A percentile compares a stretch with the other conserved stretches of the same genome.
Conservation (phyloP, 2,113 vertebrate genomes). For the Rhynchomys soricoides region DNA sequence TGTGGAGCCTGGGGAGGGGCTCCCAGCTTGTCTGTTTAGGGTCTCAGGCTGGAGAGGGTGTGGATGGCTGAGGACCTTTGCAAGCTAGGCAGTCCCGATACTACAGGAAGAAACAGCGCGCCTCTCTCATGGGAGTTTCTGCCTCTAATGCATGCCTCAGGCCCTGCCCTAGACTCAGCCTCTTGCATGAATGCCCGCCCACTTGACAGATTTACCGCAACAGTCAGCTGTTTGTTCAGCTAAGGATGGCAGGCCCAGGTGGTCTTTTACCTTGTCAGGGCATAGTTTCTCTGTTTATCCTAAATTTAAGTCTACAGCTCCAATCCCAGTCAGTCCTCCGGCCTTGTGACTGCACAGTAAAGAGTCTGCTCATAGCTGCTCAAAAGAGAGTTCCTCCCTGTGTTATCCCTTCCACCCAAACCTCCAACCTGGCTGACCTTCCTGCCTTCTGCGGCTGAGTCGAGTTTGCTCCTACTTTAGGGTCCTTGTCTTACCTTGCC, state of each 20-base stretch:
- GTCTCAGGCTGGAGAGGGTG: neutral
- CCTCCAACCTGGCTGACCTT: neutral
- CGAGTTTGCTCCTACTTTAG: neutral
- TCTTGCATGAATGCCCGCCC: neutral
- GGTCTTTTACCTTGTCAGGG: neutral
- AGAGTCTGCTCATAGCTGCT: fast-evolving
- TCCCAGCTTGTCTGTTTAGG: neutral
- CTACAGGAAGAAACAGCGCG: fast-evolving
- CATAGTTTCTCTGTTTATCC: neutral
- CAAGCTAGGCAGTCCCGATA: neutral
- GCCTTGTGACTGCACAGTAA: neutral
- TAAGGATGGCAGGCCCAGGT: too few relatives aligned
- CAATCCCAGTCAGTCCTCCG: neutral
- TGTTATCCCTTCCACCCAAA: neutral
- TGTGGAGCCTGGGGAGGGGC: neutral
- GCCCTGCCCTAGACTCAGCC: neutral
- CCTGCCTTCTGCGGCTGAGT: neutral
- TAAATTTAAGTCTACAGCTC: neutral
- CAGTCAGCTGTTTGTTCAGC: neutral
- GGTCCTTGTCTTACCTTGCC: neutral
- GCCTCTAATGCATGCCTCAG: neutral
- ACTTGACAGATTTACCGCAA: neutral
- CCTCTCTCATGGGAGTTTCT: neutral
- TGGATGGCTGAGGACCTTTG: neutral
- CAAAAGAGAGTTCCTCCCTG: too few relatives aligned